Conservation (phyloP, 2,797 vertebrate genomes). For the Clangula hyemalis region DNA sequence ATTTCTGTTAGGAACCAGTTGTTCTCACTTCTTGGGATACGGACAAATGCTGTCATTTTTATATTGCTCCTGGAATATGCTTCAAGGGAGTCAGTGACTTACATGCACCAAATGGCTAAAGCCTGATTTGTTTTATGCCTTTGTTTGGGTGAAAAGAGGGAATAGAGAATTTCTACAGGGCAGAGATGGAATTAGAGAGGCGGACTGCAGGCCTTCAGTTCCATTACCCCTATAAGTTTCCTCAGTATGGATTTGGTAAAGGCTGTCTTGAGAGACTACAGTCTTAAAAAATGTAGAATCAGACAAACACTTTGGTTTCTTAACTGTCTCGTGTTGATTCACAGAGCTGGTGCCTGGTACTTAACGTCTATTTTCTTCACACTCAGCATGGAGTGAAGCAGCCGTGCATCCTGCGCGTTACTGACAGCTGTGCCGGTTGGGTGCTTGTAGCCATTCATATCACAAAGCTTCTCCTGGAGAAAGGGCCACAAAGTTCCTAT, state of each 20-base stretch:
- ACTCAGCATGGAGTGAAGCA: not conserved
- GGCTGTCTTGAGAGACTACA: not conserved
- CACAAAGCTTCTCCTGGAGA: not conserved
- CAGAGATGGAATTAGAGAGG: not conserved
- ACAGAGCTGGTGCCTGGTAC: not conserved
- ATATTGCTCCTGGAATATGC: not conserved
- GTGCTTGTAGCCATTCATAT: not conserved
- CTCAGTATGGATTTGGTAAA: not conserved
- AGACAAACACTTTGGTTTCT: not conserved
- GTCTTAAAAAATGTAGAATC: not conserved
- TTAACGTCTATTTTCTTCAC: not conserved
- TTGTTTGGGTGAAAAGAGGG: not conserved
- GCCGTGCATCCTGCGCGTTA: not conserved
- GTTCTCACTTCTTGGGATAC: not conserved
- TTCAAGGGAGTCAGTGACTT: not conserved
- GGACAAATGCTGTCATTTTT: not conserved
- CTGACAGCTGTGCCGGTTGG: not conserved
- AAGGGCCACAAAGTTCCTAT: not conserved
- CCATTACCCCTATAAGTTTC: not conserved
- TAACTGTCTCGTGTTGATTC: not conserved
- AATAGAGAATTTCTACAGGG: not conserved
- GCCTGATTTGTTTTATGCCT: not conserved
- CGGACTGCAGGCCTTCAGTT: not conserved
- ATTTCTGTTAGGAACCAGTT: not conserved
- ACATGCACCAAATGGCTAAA: not conserved